Base-by-base conservation (phyloP, 2,113 vertebrate species). In the Rhea americana region DNA sequence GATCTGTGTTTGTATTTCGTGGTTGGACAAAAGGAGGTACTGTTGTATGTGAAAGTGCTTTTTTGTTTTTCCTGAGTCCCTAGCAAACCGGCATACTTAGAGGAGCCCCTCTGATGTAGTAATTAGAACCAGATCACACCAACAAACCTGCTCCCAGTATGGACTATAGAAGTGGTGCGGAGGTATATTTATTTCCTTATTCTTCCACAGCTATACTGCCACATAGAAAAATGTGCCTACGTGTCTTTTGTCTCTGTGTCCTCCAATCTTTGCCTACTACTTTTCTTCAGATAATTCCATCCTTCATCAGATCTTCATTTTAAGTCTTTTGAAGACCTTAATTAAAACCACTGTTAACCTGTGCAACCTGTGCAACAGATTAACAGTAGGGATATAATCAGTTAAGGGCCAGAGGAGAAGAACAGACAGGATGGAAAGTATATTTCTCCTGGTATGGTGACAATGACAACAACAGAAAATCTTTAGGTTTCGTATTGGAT, bases 161-260 rank as follows among this genome's bases (percentile, higher is more conserved):
- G 62, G 59, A 63, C 41, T 1, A 58, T 56, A 93, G 47, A 4
- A 22, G 61, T 12, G 16, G 28, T 13, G 11, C 19, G 20, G 8
- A n/a, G 26, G 48, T 16, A 37, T 50, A 50, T 4, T 26, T 0
- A 7, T 14, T 16, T 65, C 18, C 18, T 59, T 75, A 14, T 51
- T 92, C 81, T 78, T 82, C 6, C 21, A 35, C n/a, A 61, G 6
- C 16, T 63, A 6, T 67, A 26, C 4, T 6, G n/a, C 51, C 45
- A 12, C 20, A 43, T 35, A 62, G 5, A 2, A 72, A 30, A 70
- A 8, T 1, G 0, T 75, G 20, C 6, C 45, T 16, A 30, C 0
- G 2, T 37, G 20, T 53, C 24, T 72, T 85, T 67, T 59, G 16
- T 77, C n/a, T 83, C 20, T 8, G 7, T 47, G 7, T 65, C 63